Evolutionary conservation across 2,888 invertebrate genomes (phyloP).

Genomic region (Bruchidius siliquastri): DNA sequence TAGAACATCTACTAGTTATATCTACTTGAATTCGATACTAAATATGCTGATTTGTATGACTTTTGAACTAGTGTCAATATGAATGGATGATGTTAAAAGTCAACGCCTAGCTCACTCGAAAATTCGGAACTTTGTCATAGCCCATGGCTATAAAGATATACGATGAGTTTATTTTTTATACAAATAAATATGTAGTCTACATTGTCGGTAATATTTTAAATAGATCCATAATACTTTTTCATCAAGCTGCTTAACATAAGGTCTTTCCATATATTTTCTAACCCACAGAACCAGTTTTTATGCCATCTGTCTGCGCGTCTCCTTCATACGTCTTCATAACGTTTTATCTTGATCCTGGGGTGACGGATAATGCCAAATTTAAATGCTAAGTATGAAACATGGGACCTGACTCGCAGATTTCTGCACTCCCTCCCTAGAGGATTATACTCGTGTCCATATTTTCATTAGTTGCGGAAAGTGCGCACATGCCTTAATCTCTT

Average conservation of each 20-base stretch:
- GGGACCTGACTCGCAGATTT: neutral
- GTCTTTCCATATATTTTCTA: neutral
- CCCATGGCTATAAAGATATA: too few species aligned
- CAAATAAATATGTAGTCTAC: too few species aligned
- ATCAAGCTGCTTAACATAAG: neutral
- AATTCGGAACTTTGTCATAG: too few species aligned
- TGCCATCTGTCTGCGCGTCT: neutral
- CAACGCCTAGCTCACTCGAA: too few species aligned
- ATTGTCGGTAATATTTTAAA: too few species aligned
- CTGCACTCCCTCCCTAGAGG: neutral
- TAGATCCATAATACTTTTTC: too few species aligned
- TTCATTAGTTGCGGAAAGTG: constrained; percentile 6
- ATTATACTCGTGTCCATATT: neutral
- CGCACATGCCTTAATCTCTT: neutral
- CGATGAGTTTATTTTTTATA: too few species aligned
- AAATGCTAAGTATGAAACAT: neutral
- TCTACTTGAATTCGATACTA: too few species aligned
- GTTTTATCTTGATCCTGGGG: neutral
- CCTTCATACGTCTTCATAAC: neutral
- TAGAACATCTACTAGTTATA: too few species aligned
- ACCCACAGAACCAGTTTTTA: neutral
- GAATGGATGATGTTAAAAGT: too few species aligned
- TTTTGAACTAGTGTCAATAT: too few species aligned
- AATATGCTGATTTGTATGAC: too few species aligned
- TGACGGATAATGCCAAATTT: neutral